A percentile compares a stretch with the other conserved stretches of the same genome.
Conservation (phyloP, 2,888 invertebrate genomes). For the Colletes collaris region DNA sequence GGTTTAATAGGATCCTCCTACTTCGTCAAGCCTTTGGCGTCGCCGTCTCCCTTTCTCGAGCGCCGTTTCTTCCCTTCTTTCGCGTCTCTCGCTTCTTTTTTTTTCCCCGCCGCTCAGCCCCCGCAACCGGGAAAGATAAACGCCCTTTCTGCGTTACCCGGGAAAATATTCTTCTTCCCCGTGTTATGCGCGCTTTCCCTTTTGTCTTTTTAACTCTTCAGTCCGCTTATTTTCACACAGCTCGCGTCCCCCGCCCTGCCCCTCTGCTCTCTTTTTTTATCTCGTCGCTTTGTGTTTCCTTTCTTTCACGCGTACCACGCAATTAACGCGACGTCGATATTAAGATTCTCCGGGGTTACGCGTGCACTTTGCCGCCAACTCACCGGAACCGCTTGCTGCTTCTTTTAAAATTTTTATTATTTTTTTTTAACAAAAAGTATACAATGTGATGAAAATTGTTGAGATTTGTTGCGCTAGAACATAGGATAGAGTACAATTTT, state of each 20-base stretch:
- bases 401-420: too few species aligned
- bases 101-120: conserved; percentile 46
- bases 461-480: too few species aligned
- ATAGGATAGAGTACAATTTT: too few species aligned
- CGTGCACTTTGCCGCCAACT: too few species aligned
- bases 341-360: neutral
- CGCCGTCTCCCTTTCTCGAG: conserved; percentile 60
- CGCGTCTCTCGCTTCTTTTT: conserved; percentile 55
- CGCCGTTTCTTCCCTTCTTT: conserved; percentile 54
- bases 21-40: conserved; percentile 66
- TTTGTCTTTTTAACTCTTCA: conserved; percentile 57
- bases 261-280: neutral
- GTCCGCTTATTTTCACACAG: conserved; percentile 49
- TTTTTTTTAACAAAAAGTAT: too few species aligned
- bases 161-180: conserved; percentile 50
- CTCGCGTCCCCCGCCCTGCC: neutral
- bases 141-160: conserved; percentile 45
- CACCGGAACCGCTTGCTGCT: too few species aligned
- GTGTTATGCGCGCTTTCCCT: conserved; percentile 51
- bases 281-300: conserved; percentile 7
- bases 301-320: conserved; percentile 13
- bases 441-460: too few species aligned
- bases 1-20: conserved; percentile 76
- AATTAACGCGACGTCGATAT: neutral
- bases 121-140: conserved; percentile 51